These are phyloP conservation scores for Protonibea diacanthus DNA, from an alignment of 2,797 vertebrate genomes.

Conservation along the genomic window DNA sequence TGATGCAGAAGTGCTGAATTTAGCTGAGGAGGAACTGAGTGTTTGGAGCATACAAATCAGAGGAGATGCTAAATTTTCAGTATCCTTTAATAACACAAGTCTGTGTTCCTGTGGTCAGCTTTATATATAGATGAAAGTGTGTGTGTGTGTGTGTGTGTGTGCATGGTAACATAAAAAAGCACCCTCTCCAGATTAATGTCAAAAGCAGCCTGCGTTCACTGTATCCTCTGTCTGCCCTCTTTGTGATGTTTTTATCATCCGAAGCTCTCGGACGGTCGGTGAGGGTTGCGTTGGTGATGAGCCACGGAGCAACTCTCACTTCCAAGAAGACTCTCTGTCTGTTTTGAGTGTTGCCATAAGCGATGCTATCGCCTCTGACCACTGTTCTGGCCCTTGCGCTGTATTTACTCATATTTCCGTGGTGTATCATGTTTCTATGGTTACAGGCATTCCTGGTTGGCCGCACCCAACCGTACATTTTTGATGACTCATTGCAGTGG, in stretches of 20 bases:
- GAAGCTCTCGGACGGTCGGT: constrained; percentile 6
- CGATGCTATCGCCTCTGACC: constrained; percentile 56
- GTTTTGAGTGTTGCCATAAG: constrained; percentile 66
- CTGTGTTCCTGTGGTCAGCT: neutral
- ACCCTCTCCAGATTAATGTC: too few species aligned
- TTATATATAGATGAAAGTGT: neutral
- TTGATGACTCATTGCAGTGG: constrained; percentile 68
- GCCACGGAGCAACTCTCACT: constrained; percentile 16
- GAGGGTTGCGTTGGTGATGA: constrained; percentile 17
- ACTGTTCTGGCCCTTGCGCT: constrained; percentile 40
- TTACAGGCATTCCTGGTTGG: constrained; percentile 51
- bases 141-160: neutral
- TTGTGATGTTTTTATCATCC: constrained; percentile 17
- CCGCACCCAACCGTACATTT: constrained; percentile 61
- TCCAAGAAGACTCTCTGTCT: constrained; percentile 54
- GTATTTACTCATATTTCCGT: constrained; percentile 63
- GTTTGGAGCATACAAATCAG: neutral
- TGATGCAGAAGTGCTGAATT: neutral
- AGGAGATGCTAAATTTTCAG: neutral
- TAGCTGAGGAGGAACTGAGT: neutral
- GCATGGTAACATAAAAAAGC: constrained; percentile 22
- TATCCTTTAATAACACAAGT: neutral
- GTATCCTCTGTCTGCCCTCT: neutral
- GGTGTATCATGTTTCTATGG: constrained; percentile 66
- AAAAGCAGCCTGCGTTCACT: neutral